Evolutionary conservation across 2,888 invertebrate genomes (phyloP), one percentile per base, ranked within the genome.

Genomic region (Digitonthophagus gazella): DNA sequence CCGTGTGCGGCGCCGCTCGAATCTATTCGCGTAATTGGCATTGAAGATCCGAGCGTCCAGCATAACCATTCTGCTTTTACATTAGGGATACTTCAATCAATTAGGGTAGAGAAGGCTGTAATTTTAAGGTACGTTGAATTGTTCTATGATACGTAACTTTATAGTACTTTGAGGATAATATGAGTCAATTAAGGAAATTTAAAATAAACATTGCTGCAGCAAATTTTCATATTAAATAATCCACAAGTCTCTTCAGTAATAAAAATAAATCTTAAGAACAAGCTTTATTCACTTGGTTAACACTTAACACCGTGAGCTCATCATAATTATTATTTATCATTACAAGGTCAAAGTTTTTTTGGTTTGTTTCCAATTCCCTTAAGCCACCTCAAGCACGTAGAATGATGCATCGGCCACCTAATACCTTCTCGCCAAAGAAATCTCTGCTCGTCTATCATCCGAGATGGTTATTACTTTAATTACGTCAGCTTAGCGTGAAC

Each of bases 301-400:
- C n/a, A n/a, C n/a, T n/a, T n/a, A n/a, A n/a, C n/a, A 11, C 4
- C 15, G n/a, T 11, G n/a, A 57, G 15, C 57, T 57, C 57, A 16
- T 14, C 18, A 19, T 66, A 55, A 57, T 66, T 56, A 56, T 16
- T 66, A 18, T 56, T 66, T 57, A 66, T 55, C 66, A 66, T 56
- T 57, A 20, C 66, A 57, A 19, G 16, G 57, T 22, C 16, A 14
- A 22, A 19, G 66, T 4, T 16, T 66, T 66, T 56, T 66, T 66
- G 57, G 18, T 66, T 55, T 18, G 44, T 56, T 18, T 66, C 14
- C 56, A 15, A 14, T 15, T 64, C 64, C 22, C 4, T 16, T 57
- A 63, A 63, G 15, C 15, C 63, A 58, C 15, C 63, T 63, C 63
- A 5, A 16, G 63, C 18, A 63, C 57, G 57, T 57, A n/a, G n/a